phyloP scores from a whole-genome alignment of 2,113 vertebrate genomes.

The Promerops cafer region DNA sequence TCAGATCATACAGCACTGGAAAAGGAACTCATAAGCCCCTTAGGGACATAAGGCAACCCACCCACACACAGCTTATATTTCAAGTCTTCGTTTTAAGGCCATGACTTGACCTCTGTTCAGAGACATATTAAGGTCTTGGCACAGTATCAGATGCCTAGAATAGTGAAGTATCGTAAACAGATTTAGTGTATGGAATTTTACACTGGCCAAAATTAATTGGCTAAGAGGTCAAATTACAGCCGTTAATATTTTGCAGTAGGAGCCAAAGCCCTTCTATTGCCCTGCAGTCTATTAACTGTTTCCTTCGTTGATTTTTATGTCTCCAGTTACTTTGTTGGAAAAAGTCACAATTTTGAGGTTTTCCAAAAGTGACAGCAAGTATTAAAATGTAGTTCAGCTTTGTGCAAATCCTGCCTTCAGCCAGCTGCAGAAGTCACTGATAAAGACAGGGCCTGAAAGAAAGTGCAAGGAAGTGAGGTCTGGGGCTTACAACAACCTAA shows the following conservation, averaged over 20 bases:
- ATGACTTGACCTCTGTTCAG: slow-evolving; percentile 53
- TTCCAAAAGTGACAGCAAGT: background rate
- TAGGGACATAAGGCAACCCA: slow-evolving; percentile 54
- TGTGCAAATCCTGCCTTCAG: background rate
- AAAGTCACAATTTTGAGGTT: background rate
- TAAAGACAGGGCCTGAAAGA: background rate
- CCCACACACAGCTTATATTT: slow-evolving; percentile 60
- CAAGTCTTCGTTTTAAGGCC: slow-evolving; percentile 65
- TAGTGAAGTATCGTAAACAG: slow-evolving; percentile 69
- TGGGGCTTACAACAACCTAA: background rate
- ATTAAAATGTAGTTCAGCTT: background rate
- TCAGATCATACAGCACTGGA: slow-evolving; percentile 47
- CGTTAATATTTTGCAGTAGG: slow-evolving; percentile 55
- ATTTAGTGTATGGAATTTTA: slow-evolving; percentile 68
- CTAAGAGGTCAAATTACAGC: slow-evolving; percentile 63
- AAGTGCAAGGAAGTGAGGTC: rapidly evolving
- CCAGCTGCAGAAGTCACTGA: background rate
- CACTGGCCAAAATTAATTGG: slow-evolving; percentile 72
- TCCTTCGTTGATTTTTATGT: background rate
- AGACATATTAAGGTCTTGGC: slow-evolving; percentile 64
- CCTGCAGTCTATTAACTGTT: slow-evolving; percentile 44
- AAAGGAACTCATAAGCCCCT: slow-evolving; percentile 53
- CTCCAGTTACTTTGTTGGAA: background rate
- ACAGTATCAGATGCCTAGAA: slow-evolving; percentile 66
- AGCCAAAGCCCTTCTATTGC: slow-evolving; percentile 36